phyloP scores from a whole-genome alignment of 2,888 invertebrate genomes.

The Melinaea menophilus region DNA sequence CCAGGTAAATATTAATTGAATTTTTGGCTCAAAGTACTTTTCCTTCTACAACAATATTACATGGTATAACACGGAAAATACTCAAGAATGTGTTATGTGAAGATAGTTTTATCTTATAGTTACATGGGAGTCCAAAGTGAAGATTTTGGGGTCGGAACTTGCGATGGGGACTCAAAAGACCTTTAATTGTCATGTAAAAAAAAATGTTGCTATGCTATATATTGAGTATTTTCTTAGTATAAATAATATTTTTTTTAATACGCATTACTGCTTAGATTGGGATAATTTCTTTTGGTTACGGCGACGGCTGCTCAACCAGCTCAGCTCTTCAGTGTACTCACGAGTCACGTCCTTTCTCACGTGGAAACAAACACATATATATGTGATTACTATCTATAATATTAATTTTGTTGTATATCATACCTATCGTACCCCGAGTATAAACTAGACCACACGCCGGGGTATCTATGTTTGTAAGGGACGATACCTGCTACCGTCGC shows the following conservation, averaged over 20 bases:
- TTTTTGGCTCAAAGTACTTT: background rate
- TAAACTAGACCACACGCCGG: too few relatives aligned
- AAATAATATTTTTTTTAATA: background rate
- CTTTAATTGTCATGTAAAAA: constrained; percentile 47
- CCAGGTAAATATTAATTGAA: background rate
- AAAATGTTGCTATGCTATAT: constrained; percentile 46
- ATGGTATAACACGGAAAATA: background rate
- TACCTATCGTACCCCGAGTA: too few relatives aligned
- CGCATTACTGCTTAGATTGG: constrained; percentile 41
- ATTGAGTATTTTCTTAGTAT: background rate
- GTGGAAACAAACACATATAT: constrained; percentile 43
- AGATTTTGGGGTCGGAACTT: too few relatives aligned
- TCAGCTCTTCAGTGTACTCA: constrained; percentile 60
- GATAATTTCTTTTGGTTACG: constrained; percentile 49
- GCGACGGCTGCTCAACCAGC: constrained; percentile 39
- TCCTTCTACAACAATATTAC: too few relatives aligned
- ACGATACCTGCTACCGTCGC: too few relatives aligned
- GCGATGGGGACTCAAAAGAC: constrained; percentile 59
- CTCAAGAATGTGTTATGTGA: too few relatives aligned
- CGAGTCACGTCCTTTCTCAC: constrained; percentile 50
- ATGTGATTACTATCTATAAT: too few relatives aligned
- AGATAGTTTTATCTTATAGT: constrained; percentile 25
- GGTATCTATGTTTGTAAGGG: too few relatives aligned
- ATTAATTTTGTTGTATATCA: too few relatives aligned
- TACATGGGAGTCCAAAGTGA: too few relatives aligned